Evolutionary conservation across 2,113 vertebrate genomes (phyloP).

Genomic region (Pungitius pungitius): DNA sequence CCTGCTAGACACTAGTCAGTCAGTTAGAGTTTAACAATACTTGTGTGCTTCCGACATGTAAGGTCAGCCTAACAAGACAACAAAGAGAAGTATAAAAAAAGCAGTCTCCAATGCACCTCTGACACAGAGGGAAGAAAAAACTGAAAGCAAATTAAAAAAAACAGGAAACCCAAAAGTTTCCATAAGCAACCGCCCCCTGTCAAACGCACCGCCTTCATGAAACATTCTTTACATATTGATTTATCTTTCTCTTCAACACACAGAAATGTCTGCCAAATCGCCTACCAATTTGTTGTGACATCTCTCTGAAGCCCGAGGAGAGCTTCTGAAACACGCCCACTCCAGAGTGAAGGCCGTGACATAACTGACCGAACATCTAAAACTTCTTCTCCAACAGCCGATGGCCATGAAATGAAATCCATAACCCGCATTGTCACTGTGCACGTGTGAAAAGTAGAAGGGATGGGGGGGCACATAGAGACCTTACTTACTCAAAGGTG

Average conservation of each 20-base stretch:
- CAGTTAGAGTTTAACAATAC: constrained; percentile 3
- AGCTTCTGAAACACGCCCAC: constrained; percentile 26
- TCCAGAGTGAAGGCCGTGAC: constrained; percentile 27
- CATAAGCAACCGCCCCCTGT: background rate
- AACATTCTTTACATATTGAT: background rate
- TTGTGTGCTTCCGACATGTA: background rate
- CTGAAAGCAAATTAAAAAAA: background rate
- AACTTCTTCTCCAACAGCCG: constrained; percentile 36
- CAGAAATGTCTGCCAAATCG: constrained; percentile 14
- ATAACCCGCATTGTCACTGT: constrained; percentile 28
- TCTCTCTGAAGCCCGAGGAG: constrained; percentile 26
- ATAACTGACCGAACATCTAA: constrained; percentile 46
- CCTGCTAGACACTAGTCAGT: constrained; percentile 10
- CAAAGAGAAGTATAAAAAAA: background rate
- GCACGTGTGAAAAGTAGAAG: constrained; percentile 6
- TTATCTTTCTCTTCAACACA: constrained; percentile 3
- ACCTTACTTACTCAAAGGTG: constrained; percentile 99
- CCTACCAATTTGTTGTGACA: constrained; percentile 27
- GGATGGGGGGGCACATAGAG: too few species aligned
- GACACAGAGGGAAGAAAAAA: background rate
- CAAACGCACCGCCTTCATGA: background rate
- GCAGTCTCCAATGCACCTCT: background rate
- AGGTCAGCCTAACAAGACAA: background rate
- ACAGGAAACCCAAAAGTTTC: constrained; percentile 29
- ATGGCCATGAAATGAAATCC: constrained; percentile 35